phyloP scores from a whole-genome alignment of 2,113 vertebrate genomes.

The Motacilla alba region DNA sequence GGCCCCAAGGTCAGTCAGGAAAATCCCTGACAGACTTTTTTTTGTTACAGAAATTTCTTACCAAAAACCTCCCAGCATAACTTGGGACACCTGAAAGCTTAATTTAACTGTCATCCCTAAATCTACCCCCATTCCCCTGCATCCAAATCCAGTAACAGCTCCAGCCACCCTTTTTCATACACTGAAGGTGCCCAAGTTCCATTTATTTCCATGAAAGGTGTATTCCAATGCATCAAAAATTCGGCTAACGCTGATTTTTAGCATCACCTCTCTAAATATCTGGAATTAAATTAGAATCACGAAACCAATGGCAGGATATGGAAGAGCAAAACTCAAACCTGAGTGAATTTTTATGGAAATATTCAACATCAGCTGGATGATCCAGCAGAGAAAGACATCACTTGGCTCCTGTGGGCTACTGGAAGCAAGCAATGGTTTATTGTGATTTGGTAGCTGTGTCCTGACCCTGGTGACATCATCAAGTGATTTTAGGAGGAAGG shows the following conservation, averaged over 20 bases:
- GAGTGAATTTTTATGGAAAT: not conserved
- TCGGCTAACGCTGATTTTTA: accelerated
- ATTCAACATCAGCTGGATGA: not conserved
- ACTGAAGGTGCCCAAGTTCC: not conserved
- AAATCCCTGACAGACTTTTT: not conserved
- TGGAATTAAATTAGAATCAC: not conserved
- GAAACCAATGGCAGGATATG: accelerated
- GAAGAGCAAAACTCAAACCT: not conserved
- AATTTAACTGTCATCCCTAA: not conserved
- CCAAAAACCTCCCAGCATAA: not conserved
- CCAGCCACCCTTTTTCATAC: not conserved
- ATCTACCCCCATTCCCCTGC: not conserved
- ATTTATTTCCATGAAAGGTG: not conserved
- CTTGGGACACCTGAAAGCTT: not conserved
- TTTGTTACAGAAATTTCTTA: not conserved
- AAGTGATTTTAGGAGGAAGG: not conserved
- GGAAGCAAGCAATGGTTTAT: not conserved
- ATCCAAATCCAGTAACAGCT: not conserved
- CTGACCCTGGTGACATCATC: not conserved
- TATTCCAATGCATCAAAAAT: not conserved
- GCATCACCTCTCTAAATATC: not conserved
- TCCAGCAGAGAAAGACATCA: not conserved
- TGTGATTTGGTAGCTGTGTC: not conserved
- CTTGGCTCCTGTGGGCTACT: not conserved
- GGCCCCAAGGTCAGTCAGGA: not conserved